Evolutionary conservation across 2,888 invertebrate species (phyloP), one percentile per base, ranked within the genome.

Genomic region (Euzophera pinguis): DNA sequence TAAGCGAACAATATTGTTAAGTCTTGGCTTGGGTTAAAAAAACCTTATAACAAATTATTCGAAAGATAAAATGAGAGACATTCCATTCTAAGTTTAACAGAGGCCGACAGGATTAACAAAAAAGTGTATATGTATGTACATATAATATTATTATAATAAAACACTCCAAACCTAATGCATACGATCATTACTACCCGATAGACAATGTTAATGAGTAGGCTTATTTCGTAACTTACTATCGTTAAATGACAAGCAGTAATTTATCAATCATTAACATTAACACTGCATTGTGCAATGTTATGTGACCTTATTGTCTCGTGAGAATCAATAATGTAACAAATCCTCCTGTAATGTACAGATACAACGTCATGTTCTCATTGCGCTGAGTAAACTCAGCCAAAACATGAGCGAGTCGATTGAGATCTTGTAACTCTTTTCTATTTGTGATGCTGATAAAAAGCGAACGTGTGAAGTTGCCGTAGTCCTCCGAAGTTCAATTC

Each of bases 231-330:
- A 45, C 45, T 67, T 22, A 59, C 61, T 59, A 62, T 64, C 62
- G 63, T 62, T 61, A 59, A 67, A 63, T 71, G 74, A 74, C 76
- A 74, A 73, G 67, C 53, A 59, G 69, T 71, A 66, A 76, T 80
- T 75, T 78, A 78, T 79, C 73, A 77, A 70, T 69, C 64, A 69
- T 68, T 65, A 67, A 70, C 63, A 70, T 49, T 52, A 52, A 57
- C 47, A 43, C 42, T 47, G 43, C 35, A 39, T 45, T 50, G 22
- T 42, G 42, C 52, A 55, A 55, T 53, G 57, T 53, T 55, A 55
- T 53, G 57, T 63, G 63, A 63, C 67, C 71, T 73, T 61, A 56
- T 65, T 65, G 57, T 64, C 57, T 75, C 75, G 67, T 78, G 74
- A 73, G 77, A 78, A 77, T 67, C 61, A 52, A 1, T 45, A 45